Evolutionary conservation across 2,888 invertebrate genomes (phyloP), one percentile per base, ranked within the genome.

Genomic region (Colostygia pectinataria): DNA sequence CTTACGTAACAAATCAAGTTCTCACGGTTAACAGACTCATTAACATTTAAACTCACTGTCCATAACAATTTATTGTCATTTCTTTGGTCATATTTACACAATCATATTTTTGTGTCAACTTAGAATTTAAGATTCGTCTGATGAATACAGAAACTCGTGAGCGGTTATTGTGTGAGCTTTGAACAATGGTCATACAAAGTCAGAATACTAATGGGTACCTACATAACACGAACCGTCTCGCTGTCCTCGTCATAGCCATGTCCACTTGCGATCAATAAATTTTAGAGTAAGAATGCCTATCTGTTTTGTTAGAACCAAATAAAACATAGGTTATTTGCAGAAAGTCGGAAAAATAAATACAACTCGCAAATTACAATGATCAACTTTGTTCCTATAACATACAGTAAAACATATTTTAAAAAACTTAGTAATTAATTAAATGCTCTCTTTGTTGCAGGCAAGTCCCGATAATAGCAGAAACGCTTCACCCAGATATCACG

Each of bases 381-480:
- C n/a, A n/a, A n/a, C n/a, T n/a, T n/a, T n/a, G n/a, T n/a, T n/a
- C n/a, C n/a, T n/a, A n/a, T n/a, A n/a, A n/a, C n/a, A n/a, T n/a
- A n/a, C n/a, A n/a, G n/a, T n/a, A n/a, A n/a, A n/a, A n/a, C n/a
- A n/a, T n/a, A n/a, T n/a, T n/a, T n/a, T n/a, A n/a, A n/a, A n/a
- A n/a, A n/a, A n/a, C n/a, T 25, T 25, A 9, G 25, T 25, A 36
- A 38, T 36, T 38, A 42, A 6, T n/a, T 5, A 24, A 20, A 28
- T 24, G 41, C 36, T 57, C 65, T 59, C 46, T 56, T 82, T 87
- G 78, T 88, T 88, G 46, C 80, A 90, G 89, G 89, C 90, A 66
- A 90, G 89, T 71, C 88, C 89, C 57, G 89, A 88, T 76, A 89
- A 86, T 68, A 90, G 90, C 74, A 82, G 89, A 80, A 88, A 88